A percentile compares a stretch with the other conserved stretches of the same genome.
Evolutionary conservation across 2,888 invertebrate genomes (phyloP).

Genomic region (Zeuzera pyrina): DNA sequence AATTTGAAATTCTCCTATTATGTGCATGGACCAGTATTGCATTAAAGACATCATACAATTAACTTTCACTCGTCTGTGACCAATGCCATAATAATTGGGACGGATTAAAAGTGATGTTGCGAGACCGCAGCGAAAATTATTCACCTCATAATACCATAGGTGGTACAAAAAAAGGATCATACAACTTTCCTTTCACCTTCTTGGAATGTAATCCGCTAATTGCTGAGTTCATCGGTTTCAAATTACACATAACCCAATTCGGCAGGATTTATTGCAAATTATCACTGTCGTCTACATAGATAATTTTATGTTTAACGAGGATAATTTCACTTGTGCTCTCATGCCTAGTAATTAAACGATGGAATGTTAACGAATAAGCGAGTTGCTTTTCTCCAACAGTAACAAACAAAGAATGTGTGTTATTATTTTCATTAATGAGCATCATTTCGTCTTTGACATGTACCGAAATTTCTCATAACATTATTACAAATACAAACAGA

Average conservation of each 20-base stretch:
- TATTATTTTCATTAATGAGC: too few species aligned
- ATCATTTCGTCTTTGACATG: too few species aligned
- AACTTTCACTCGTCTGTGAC: constrained; percentile 53
- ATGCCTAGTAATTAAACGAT: too few species aligned
- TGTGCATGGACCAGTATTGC: background rate
- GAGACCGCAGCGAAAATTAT: constrained; percentile 41
- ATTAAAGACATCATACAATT: constrained; percentile 34
- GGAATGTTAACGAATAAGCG: too few species aligned
- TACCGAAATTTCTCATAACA: too few species aligned
- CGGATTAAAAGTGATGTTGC: constrained; percentile 28
- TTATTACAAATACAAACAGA: too few species aligned
- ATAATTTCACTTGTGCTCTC: too few species aligned
- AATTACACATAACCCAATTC: constrained; percentile 24
- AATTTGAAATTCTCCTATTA: constrained; percentile 10
- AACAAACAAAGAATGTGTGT: too few species aligned
- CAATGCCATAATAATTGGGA: constrained; percentile 50
- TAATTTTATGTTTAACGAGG: too few species aligned
- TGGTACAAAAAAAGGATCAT: constrained; percentile 42
- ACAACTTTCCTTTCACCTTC: constrained; percentile 48
- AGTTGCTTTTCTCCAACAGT: too few species aligned
- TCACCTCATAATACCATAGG: constrained; percentile 46
- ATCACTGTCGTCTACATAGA: too few species aligned
- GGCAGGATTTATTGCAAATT: too few species aligned
- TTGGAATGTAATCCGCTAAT: constrained; percentile 45
- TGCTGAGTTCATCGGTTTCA: constrained; percentile 42